Base-by-base conservation (phyloP, 2,888 invertebrate species). In the Lepidonotus clava region DNA sequence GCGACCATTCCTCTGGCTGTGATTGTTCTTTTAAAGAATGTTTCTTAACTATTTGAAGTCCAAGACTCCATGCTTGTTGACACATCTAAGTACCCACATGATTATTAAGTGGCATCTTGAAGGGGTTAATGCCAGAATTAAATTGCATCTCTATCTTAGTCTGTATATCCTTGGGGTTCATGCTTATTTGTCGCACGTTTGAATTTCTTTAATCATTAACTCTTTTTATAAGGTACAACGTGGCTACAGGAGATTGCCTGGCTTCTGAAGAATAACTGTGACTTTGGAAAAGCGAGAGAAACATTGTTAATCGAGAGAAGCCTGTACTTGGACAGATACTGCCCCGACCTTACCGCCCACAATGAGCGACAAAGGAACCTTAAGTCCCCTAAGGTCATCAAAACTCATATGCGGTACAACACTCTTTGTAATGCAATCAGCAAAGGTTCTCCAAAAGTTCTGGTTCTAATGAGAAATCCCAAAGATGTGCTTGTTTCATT, bases 381-480 rank as follows among this genome's bases (percentile, higher is more conserved):
- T 1, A 36, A 32, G 6, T 28, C 67, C 32, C 67, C 67, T n/a
- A 18, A 24, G 2, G 18, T 53, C 2, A 53, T 53, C 53, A n/a
- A 53, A 2, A n/a, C 53, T 24, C 53, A 53, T 11, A 18, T 53
- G 18, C 53, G 21, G 21, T 53, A 53, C n/a, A 24, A 18, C 53
- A n/a, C n/a, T 53, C 53, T 53, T 18, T n/a, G n/a, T 18, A 53
- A 53, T 2, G n/a, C 53, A 18, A 2, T 53, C 1, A 24, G n/a
- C 21, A 53, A 18, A 18, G n/a, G n/a, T n/a, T n/a, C 21, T 24
- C 53, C 53, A 4, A 53, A 67, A 32, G 67, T 67, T 14, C 18
- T 67, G 32, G 67, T 67, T 18, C 24, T 67, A 18, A 67, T 67
- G 67, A 67, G 67, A 32, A 67, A 67, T n/a, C 67, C 67, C 28